Evolutionary conservation across 2,888 invertebrate genomes (phyloP), one percentile per base, ranked within the genome.

Genomic region (Polylopha cassiicola): DNA sequence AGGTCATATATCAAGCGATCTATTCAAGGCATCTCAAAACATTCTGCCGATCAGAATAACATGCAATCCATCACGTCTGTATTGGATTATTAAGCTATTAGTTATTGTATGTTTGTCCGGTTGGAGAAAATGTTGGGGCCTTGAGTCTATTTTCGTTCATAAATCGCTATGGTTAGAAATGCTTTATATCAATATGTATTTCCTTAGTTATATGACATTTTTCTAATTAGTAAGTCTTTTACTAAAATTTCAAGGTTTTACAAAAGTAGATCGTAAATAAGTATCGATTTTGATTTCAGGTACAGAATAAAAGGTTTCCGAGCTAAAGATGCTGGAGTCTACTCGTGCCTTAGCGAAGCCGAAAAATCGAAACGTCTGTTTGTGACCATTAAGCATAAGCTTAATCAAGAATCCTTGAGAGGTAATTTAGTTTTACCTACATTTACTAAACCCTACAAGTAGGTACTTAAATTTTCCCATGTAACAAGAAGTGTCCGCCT

Each of bases 271-370:
- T 16, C 8, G 16, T 39, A 10, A 21, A 15, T 16, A 11, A 14
- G 6, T 20, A 11, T 23, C 8, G 14, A 39, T 34, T 28, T 32
- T 16, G 46, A 13, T 31, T 69, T 15, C 64, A 86, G 86, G 78
- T 58, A 86, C 53, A 67, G 74, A 57, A 84, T 87, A 63, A 81
- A 72, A 51, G 64, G 68, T n/a, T 79, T 87, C 31, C 72, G 75
- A 43, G 55, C 67, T 2, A 77, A 69, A 54, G 87, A 87, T 48
- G 76, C 77, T 3, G 88, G 87, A 1, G 53, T 73, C 6, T 88
- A 87, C 51, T 61, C 77, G 1, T 87, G 87, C 56, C 68, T 63
- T 46, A 66, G 62, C 37, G 71, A 72, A n/a, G 67, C 67, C 20
- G 70, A 68, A 29, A 54, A 58, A 32, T 53, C 53, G 30, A 71